These are phyloP conservation scores for Drosophila persimilis DNA, from an alignment of 1,140 invertebrate genomes.

Conservation along the genomic window DNA sequence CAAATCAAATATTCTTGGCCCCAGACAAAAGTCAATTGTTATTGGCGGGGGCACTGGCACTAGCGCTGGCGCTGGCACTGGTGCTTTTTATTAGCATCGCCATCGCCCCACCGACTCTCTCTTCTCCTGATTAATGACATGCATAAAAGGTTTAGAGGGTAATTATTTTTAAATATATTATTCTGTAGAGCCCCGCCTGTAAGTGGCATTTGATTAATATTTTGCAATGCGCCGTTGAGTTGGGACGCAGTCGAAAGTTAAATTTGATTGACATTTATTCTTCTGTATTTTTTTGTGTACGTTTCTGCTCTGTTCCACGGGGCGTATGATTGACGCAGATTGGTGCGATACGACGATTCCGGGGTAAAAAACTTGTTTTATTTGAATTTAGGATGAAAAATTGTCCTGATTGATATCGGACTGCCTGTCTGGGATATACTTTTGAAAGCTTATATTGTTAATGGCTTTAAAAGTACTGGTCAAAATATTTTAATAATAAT, in stretches of 20 bases:
- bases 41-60: constrained; percentile 39
- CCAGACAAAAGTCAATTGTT: constrained; percentile 51
- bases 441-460: background rate
- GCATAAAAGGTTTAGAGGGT: constrained; percentile 51
- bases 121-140: constrained; percentile 60
- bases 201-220: constrained; percentile 69
- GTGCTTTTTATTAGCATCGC: constrained; percentile 50
- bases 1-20: constrained; percentile 62
- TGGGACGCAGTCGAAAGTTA: constrained; percentile 11
- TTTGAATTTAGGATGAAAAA: constrained; percentile 51
- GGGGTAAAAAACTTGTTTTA: background rate
- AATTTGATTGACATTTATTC: constrained; percentile 52
- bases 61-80: constrained; percentile 34
- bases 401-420: constrained; percentile 33
- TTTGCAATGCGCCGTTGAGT: too few relatives aligned
- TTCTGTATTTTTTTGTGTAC: constrained; percentile 14
- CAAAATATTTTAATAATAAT: background rate
- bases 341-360: background rate
- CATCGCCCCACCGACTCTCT: too few relatives aligned
- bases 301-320: constrained; percentile 7
- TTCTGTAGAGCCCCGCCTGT: constrained; percentile 34
- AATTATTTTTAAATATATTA: constrained; percentile 76
- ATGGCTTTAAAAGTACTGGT: background rate
- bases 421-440: background rate
- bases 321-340: constrained; percentile 64